A percentile compares a stretch with the other conserved stretches of the same genome.
phyloP scores from a whole-genome alignment of 2,888 invertebrate species.

The Macrophya annulata region DNA sequence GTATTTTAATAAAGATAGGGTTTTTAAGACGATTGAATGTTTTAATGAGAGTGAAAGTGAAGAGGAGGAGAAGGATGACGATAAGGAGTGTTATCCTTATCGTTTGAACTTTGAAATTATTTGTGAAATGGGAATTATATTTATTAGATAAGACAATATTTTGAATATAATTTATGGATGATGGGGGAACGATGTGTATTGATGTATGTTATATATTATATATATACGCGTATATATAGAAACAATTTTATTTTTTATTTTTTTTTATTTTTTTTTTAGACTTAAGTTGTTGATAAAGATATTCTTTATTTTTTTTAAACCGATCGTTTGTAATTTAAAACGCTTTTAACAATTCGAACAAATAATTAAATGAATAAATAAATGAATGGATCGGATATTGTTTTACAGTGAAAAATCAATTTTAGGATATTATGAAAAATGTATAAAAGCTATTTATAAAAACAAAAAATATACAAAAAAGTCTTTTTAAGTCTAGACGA shows the following conservation, averaged over 20 bases:
- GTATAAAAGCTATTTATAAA: too few species aligned
- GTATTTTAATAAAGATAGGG: background rate
- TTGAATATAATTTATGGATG: background rate
- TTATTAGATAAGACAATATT: slow-evolving; percentile 7
- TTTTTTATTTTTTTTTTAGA: background rate
- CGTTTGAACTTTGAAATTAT: background rate
- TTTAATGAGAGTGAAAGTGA: background rate
- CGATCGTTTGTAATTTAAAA: too few species aligned
- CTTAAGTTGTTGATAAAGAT: background rate
- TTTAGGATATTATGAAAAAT: background rate
- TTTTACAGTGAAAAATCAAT: background rate
- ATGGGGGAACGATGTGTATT: background rate
- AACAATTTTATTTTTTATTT: background rate
- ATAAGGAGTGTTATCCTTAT: slow-evolving; percentile 5
- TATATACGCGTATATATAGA: background rate
- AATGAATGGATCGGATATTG: too few species aligned
- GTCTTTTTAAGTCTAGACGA: background rate
- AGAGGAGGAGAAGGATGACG: background rate
- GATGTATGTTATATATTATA: background rate
- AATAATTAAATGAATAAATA: background rate
- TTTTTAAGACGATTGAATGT: background rate
- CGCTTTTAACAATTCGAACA: background rate
- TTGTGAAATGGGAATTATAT: background rate
- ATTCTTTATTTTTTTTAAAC: too few species aligned
- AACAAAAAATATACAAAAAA: too few species aligned